Base-by-base conservation (phyloP, 2,113 vertebrate species). In the Prolemur simus region DNA sequence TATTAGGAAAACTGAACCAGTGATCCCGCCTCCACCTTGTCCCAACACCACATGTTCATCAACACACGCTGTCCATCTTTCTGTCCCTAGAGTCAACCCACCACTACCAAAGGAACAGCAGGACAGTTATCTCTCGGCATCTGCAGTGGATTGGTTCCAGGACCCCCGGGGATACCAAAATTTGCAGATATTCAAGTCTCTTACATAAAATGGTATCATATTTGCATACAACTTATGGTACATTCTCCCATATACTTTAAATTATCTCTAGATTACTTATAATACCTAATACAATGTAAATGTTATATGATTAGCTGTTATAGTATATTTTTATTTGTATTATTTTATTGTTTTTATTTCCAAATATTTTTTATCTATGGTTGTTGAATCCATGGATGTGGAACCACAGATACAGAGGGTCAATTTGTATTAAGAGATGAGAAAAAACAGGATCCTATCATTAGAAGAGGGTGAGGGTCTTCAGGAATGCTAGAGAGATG, bases 21-120 rank as follows among this genome's bases (percentile, higher is more conserved):
- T 0, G 12, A 6, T 18, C 17, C 74, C 1, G 1, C 64, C 2
- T 29, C 14, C 23, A 14, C 13, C 42, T n/a, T n/a, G 8, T 49
- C n/a, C 32, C 12, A 34, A 12, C 10, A 8, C 81, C 25, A 6
- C 52, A 1, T 17, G 6, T 39, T 11, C n/a, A 6, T 25, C 37
- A 11, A 29, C 12, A 5, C 32, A 39, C 4, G 18, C 34, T 37
- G n/a, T 27, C 21, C 32, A 34, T 52, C 32, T 21, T n/a, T 34
- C 18, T 64, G 89, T 21, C 17, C 63, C 34, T 10, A 8, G 4
- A 29, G 14, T 47, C 45, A 2, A 45, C 76, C 81, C 25, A 7
- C 20, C 29, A 27, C 15, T 34, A 3, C 54, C n/a, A 54, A n/a
- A 76, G 56, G 2, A 32, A 12, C 0, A 49, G 10, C 8, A 21